These are phyloP conservation scores for Frankliniella intonsa DNA, from an alignment of 2,888 invertebrate genomes.

Conservation along the genomic window DNA sequence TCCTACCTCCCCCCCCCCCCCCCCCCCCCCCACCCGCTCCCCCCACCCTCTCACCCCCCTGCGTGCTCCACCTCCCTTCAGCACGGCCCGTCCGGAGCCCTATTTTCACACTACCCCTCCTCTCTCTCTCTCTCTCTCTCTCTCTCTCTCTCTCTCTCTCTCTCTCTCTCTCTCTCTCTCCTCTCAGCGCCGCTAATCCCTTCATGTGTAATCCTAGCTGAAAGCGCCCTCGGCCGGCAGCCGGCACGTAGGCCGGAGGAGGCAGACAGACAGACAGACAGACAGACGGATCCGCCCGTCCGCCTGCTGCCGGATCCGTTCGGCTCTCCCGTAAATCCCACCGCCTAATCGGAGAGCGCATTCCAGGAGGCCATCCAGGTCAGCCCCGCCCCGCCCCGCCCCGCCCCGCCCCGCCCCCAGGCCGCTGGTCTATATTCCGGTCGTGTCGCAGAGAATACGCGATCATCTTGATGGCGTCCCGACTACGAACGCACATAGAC, in stretches of 20 bases:
- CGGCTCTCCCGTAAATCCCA: no score
- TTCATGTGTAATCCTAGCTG: not conserved
- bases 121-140: constrained; percentile 27
- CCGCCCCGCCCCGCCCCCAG: not conserved
- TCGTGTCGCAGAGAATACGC: no score
- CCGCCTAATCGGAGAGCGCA: no score
- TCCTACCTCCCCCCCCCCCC: not conserved
- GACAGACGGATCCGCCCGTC: no score
- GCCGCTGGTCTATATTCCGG: no score
- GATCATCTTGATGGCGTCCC: not conserved
- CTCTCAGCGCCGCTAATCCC: not conserved
- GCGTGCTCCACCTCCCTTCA: not conserved
- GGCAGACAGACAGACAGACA: no score
- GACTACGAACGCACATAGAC: no score
- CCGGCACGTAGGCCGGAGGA: no score
- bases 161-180: not conserved
- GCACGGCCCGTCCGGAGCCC: not conserved
- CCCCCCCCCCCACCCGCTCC: not conserved
- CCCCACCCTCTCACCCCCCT: not conserved
- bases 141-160: constrained; percentile 34
- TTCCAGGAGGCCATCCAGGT: not conserved
- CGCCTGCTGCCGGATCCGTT: no score
- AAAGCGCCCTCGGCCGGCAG: no score
- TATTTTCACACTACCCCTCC: not conserved
- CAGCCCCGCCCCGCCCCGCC: not conserved